Base-by-base conservation (phyloP, 2,113 vertebrate genomes). In the Lampris megalopsis region DNA sequence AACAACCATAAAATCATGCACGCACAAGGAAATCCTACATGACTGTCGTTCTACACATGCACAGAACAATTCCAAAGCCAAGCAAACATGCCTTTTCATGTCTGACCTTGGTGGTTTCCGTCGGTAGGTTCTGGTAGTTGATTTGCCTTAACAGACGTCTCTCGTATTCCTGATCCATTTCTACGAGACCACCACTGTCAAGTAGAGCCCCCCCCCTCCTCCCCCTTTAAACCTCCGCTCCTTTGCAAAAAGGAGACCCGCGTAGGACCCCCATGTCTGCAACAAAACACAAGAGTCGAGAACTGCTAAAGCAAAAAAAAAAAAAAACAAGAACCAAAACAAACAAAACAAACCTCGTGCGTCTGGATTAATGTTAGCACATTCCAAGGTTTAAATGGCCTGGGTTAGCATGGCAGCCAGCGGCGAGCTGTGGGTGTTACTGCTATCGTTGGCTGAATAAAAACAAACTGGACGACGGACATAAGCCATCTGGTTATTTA, bases 151-250 rank as follows among this genome's bases (percentile, higher is more conserved):
- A 90, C 64, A 95, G 93, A 73, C 95, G 88, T 75, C 93, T 92
- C 85, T 95, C 94, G 70, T 95, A 95, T 58, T 95, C 94, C 71
- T 94, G 94, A 90, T 95, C 95, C 95, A 95, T 95, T 49, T 86
- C 87, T 41, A 60, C 77, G 9, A 61, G 68, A 73, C 56, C 54
- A 42, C 64, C 54, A 61, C 77, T 57, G 77, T 50, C 72, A 54
- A 52, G 80, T 73, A 83, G 78, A 61, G 67, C 79, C 63, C 68
- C 77, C 72, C 76, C 84, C 63, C 75, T 58, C 83, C 66, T 11
- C 63, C 73, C 72, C 37, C 53, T 84, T 86, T 84, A 92, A 74
- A 85, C 80, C 81, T 78, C 73, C 69, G 52, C 61, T 90, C 69
- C 88, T 78, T 81, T 86, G 75, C 62, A 60, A 42, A 73, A 81